phyloP scores from a whole-genome alignment of 2,113 vertebrate genomes.

The Balaeniceps rex region DNA sequence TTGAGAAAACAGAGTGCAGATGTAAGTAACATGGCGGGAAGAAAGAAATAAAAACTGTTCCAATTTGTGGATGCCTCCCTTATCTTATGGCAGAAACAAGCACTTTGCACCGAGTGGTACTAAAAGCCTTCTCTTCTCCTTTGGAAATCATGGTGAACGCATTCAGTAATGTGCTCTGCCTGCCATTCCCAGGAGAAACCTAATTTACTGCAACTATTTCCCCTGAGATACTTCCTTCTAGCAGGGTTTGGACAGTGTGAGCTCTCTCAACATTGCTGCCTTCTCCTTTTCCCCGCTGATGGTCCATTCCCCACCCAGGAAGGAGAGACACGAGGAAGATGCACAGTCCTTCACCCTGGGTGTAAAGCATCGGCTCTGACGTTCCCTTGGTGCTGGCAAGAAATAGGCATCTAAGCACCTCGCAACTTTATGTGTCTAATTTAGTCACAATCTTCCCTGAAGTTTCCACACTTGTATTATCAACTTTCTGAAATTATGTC shows the following conservation, averaged over 20 bases:
- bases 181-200: not conserved
- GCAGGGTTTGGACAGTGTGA: not conserved
- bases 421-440: not conserved
- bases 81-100: accelerated
- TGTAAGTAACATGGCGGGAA: not conserved
- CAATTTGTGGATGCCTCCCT: not conserved
- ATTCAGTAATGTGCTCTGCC: not conserved
- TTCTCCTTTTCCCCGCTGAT: not conserved
- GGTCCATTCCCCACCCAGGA: not conserved
- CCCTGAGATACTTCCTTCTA: not conserved
- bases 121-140: not conserved
- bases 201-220: not conserved
- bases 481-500: not conserved
- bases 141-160: not conserved
- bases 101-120: not conserved
- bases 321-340: not conserved
- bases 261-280: not conserved
- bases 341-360: not conserved
- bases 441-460: not conserved
- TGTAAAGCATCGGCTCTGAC: not conserved
- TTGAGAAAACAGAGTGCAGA: not conserved
- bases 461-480: not conserved
- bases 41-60: not conserved
- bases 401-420: not conserved
- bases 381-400: not conserved